A percentile compares a stretch with the other conserved stretches of the same genome.
Evolutionary conservation across 2,797 vertebrate genomes (phyloP).

Genomic region (Rhinogobio ventralis): DNA sequence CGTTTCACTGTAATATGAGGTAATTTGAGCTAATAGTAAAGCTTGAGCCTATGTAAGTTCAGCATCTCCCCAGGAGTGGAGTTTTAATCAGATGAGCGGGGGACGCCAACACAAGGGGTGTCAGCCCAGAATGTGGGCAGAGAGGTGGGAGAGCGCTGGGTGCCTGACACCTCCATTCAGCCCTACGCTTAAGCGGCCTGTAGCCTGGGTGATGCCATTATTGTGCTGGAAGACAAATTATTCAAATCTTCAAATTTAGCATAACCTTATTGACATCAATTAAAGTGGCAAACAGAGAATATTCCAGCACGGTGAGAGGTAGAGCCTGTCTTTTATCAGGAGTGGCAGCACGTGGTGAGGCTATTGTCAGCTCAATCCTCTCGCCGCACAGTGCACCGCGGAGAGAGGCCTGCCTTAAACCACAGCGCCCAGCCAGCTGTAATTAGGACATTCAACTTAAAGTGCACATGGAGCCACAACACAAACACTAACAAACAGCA

Average conservation of each 20-base stretch:
- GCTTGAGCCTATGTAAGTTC: slow-evolving; percentile 51
- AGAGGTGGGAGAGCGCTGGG: slow-evolving; percentile 51
- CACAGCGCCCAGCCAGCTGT: slow-evolving; percentile 55
- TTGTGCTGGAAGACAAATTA: slow-evolving; percentile 72
- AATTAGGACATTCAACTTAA: slow-evolving; percentile 50
- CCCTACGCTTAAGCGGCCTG: slow-evolving; percentile 66
- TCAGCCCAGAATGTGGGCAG: slow-evolving; percentile 49
- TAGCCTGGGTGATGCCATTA: slow-evolving; percentile 68
- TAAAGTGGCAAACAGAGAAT: slow-evolving; percentile 77
- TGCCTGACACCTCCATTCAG: slow-evolving; percentile 71
- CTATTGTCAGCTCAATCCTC: slow-evolving; percentile 54
- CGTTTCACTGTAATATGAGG: slow-evolving; percentile 58
- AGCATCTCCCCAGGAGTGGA: slow-evolving; percentile 61
- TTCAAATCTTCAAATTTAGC: slow-evolving; percentile 79
- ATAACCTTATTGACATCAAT: slow-evolving; percentile 84
- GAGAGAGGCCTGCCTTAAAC: neutral
- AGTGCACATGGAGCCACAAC: slow-evolving; percentile 48
- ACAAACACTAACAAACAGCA: slow-evolving; percentile 50
- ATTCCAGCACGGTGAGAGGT: slow-evolving; percentile 60
- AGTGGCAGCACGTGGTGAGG: slow-evolving; percentile 53
- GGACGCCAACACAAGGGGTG: slow-evolving; percentile 47
- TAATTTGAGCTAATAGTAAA: slow-evolving; percentile 61
- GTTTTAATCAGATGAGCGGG: slow-evolving; percentile 63
- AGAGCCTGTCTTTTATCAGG: slow-evolving; percentile 57
- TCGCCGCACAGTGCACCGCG: slow-evolving; percentile 16